Base-by-base conservation (phyloP, 2,797 vertebrate species). In the Enteromius mattozi region DNA sequence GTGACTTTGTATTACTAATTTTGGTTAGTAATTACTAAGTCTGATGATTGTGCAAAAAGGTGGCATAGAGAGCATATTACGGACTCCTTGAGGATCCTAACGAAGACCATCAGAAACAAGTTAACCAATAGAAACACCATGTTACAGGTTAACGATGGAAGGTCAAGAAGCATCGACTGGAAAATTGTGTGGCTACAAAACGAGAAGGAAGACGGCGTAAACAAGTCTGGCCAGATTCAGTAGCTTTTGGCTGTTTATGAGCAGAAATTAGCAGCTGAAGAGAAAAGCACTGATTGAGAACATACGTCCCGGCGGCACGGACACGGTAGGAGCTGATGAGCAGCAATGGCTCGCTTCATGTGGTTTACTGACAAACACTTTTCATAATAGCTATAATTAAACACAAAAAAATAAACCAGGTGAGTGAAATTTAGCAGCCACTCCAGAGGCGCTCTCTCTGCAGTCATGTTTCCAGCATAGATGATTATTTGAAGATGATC, bases 311-410 rank as follows among this genome's bases (percentile, higher is more conserved):
- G 19, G n/a, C 12, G 27, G 40, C 30, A 40, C 7, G 14, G 49
- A 37, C 35, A 47, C 42, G 1, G 56, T 70, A 63, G 69, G 80
- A 81, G 49, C 0, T 74, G 56, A 82, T 74, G 47, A 77, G 40
- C 54, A 17, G 59, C 35, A 24, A 77, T 42, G 54, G n/a, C 8
- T 61, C 40, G 7, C 9, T 61, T 77, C 2, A 9, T 51, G 47
- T 13, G 35, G 33, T 81, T 59, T 66, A 14, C 30, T 82, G 40
- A 61, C 16, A 45, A 61, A 21, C 19, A 33, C 35, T 69, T 27
- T 1, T 47, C 42, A 51, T 54, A 49, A 75, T 49, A 4, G 1
- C 14, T 37, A 16, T 47, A 66, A 75, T 75, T 65, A 27, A 9
- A 37, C 27, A 9, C 27, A 9, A 21, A 21, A 47, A 45, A 78